These are phyloP conservation scores for Plebejus argus DNA, from an alignment of 2,888 invertebrate genomes.

Conservation along the genomic window DNA sequence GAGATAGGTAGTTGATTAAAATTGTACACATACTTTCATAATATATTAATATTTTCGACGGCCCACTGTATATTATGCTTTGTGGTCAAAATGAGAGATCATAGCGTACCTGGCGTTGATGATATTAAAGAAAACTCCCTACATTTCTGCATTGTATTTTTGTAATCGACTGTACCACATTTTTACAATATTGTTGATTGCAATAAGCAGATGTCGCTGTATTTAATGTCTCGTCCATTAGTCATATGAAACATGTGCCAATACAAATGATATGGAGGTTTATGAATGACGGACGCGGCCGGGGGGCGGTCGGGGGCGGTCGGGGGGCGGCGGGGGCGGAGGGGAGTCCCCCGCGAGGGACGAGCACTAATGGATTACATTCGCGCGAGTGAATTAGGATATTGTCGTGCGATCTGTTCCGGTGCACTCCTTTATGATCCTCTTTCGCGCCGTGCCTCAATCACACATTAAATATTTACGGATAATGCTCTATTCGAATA, in stretches of 20 bases:
- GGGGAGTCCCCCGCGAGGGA: constrained; percentile 45
- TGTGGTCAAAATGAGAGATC: neutral
- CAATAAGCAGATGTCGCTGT: constrained; percentile 63
- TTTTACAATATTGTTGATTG: constrained; percentile 52
- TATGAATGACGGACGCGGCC: constrained; percentile 74
- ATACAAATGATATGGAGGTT: constrained; percentile 80
- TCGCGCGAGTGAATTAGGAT: constrained; percentile 80
- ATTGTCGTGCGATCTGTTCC: constrained; percentile 79
- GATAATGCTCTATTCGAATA: constrained; percentile 33
- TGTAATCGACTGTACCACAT: constrained; percentile 25
- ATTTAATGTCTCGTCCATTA: constrained; percentile 75
- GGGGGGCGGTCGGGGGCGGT: constrained; percentile 44
- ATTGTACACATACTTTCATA: neutral
- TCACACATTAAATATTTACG: constrained; percentile 48
- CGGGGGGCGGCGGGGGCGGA: constrained; percentile 46
- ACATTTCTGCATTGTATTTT: neutral
- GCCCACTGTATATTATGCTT: neutral
- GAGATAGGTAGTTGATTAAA: neutral
- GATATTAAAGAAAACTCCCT: neutral
- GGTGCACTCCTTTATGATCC: constrained; percentile 71
- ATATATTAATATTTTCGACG: neutral
- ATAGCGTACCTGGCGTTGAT: neutral
- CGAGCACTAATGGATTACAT: constrained; percentile 79
- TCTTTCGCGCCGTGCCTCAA: constrained; percentile 47
- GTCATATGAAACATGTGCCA: constrained; percentile 80